Percentiles rank a stretch among this genome's conserved stretches.
Evolutionary conservation across 2,113 vertebrate genomes (phyloP).

Genomic region (Aspidoscelis tigris): DNA sequence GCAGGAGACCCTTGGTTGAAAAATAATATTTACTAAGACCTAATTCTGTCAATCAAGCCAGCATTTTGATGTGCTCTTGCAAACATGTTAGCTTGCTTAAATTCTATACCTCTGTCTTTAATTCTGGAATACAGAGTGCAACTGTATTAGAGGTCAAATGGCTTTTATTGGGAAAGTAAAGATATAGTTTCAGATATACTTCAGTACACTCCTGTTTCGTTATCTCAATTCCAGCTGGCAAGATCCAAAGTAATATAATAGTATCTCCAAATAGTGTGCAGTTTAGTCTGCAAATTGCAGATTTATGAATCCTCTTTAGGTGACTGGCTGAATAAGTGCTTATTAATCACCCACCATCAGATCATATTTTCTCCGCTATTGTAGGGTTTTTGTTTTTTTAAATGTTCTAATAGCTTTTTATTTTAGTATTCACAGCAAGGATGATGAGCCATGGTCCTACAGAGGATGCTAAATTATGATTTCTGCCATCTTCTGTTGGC

Average conservation of each 20-base stretch:
- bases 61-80: too few species aligned
- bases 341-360: neutral
- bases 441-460: too few species aligned
- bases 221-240: neutral
- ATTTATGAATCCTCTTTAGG: neutral
- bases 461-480: too few species aligned
- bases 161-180: neutral
- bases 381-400: neutral
- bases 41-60: too few species aligned
- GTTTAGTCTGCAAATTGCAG: neutral
- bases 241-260: neutral
- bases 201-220: neutral
- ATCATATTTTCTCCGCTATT: neutral
- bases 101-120: too few species aligned
- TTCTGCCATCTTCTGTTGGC: too few species aligned
- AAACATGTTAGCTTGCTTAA: too few species aligned
- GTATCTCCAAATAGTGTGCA: neutral
- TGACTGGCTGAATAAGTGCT: conserved; percentile 9
- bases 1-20: too few species aligned
- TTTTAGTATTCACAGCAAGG: neutral
- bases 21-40: too few species aligned
- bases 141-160: neutral
- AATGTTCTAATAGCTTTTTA: neutral
- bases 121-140: neutral
- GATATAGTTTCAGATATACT: neutral